Evolutionary conservation across 2,888 invertebrate species (phyloP), one percentile per base, ranked within the genome.

Genomic region (Lasioglossum figueresi): DNA sequence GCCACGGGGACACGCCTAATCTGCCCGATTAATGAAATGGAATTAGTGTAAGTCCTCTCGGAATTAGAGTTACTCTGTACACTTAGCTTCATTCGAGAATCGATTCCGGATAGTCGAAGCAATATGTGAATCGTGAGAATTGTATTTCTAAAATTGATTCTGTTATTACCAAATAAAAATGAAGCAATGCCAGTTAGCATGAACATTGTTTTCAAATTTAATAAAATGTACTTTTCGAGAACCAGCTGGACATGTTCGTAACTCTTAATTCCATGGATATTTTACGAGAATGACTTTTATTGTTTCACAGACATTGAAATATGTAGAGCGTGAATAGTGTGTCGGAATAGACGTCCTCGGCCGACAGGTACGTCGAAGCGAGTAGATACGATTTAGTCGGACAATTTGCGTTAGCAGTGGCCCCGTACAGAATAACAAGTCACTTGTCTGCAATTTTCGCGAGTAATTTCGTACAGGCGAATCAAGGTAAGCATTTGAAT

Each of bases 401-500:
- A 37, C 27, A 71, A 79, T 84, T 79, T 66, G 56, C 66, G 78
- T 59, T 68, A n/a, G 66, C 66, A 75, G 23, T 12, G 59, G n/a
- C 68, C 14, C 77, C 52, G 71, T 56, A 31, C 70, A 3, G 84
- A 76, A 79, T 84, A 79, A 87, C 76, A 82, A 89, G 79, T 76
- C 73, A 79, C 83, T 85, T 82, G 83, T 83, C 83, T 66, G 77
- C 80, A 84, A 87, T 68, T 88, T 83, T 82, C 80, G 59, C 73
- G 45, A 78, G 79, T 84, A 86, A 86, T 90, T 90, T 89, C 34
- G 81, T 76, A 75, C 79, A 77, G 70, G 79, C 74, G 80, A 90
- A 89, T 88, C 80, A 74, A 83, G 79, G 83, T 88, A 89, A 88
- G 87, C 86, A 80, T 79, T 75, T 88, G 84, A 89, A 87, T 84